phyloP scores from a whole-genome alignment of 2,113 vertebrate genomes.

The Myotis davidii region DNA sequence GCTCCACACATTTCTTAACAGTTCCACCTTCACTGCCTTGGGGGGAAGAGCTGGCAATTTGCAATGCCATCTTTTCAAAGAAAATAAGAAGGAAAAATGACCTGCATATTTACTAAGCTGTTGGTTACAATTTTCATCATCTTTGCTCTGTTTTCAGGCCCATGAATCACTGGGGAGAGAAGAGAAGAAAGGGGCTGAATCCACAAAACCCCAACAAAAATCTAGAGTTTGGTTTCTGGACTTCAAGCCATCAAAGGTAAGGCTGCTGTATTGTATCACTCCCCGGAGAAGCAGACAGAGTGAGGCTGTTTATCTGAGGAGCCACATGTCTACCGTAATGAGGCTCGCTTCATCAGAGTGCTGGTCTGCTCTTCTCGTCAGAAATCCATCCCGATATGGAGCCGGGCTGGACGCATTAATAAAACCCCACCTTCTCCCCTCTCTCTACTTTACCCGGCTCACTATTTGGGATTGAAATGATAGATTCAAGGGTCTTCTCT shows the following conservation, averaged over 20 bases:
- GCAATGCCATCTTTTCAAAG: slow-evolving; percentile 32
- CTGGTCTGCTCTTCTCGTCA: not conserved
- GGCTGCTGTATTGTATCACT: not conserved
- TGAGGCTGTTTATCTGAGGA: not conserved
- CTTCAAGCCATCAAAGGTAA: slow-evolving; percentile 8
- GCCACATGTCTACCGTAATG: not conserved
- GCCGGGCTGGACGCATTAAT: not conserved
- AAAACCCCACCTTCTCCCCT: not conserved
- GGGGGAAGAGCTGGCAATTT: slow-evolving; percentile 8
- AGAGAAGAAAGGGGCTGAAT: not conserved
- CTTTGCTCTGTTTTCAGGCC: slow-evolving; percentile 46
- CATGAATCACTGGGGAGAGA: not conserved
- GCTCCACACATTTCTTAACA: slow-evolving; percentile 41
- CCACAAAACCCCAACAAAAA: slow-evolving; percentile 38
- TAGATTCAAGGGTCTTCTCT: not conserved
- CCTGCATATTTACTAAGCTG: slow-evolving; percentile 56
- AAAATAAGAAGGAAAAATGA: slow-evolving; percentile 50
- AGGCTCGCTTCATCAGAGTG: not conserved
- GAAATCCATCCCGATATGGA: slow-evolving; percentile 39
- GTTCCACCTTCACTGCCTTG: slow-evolving; percentile 6
- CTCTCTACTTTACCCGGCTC: not conserved
- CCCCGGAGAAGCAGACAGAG: not conserved
- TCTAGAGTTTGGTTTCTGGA: not conserved
- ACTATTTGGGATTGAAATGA: not conserved
- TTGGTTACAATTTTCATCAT: slow-evolving; percentile 53